Base-by-base conservation (phyloP, 2,888 invertebrate genomes). In the Sinopyrophorus schimmeli region DNA sequence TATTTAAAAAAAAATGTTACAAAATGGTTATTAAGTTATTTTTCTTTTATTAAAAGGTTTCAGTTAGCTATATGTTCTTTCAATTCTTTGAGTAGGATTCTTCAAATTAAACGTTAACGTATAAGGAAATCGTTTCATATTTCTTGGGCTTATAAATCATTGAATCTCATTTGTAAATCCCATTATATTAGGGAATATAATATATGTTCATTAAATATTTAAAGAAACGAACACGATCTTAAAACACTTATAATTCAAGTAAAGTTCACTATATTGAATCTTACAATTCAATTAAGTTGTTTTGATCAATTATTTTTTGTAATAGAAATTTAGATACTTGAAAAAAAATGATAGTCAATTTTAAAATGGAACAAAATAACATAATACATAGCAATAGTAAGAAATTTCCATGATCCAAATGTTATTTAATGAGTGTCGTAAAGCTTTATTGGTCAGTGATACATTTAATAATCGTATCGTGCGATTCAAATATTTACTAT, bases 391-490 rank as follows among this genome's bases (percentile, higher is more conserved):
- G 17, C 16, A 15, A 26, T 39, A 26, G 30, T 17, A 39, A 26
- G 12, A 27, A 12, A 27, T 11, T 32, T 20, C 12, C 18, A 17
- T 12, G 11, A 17, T 38, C 9, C 12, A 30, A 20, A 18, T 30
- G 24, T 30, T 28, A 21, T 30, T 6, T 23, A 20, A 37, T 34
- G 6, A 20, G 21, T 44, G 43, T 27, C 30, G 30, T 44, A 21
- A 38, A 49, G 49, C 37, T 43, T 47, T 47, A 35, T n/a, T 37
- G 32, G 40, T 34, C 34, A 31, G 40, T 40, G 47, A 47, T 48
- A 41, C 26, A 47, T 18, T 32, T 27, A 11, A 23, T 18, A 31
- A 43, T 49, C 43, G 27, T 38, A 38, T 16, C 21, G 21, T 31
- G 37, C 42, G 37, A 37, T 48, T 48, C 14, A 24, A 23, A 30